Evolutionary conservation across 2,888 invertebrate species (phyloP), one percentile per base, ranked within the genome.

Genomic region (Glaucopsyche alexis): DNA sequence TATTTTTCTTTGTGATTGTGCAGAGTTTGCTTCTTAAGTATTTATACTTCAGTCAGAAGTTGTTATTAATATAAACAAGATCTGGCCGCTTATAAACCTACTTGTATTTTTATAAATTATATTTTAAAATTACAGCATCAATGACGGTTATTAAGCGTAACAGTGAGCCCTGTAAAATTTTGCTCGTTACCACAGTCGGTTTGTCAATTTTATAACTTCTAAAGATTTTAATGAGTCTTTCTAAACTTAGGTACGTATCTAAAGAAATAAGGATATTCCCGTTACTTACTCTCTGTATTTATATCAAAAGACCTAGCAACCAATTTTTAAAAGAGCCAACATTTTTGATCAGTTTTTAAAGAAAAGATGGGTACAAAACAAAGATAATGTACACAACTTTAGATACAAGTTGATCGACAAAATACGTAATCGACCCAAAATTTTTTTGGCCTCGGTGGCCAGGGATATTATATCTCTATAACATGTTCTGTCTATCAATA

Each of bases 111-210:
- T 38, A 55, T 38, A 14, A 14, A 60, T 60, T 38, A 13, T 14
- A 19, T 60, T 60, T 29, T 7, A 5, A 5, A 55, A 55, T 11
- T 55, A 55, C 55, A 11, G 13, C 47, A 55, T 29, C 19, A 19
- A 19, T 55, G 55, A 19, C 19, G 55, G 4, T 47, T 11, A 42
- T 66, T n/a, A 42, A 16, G 42, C 45, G 42, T 16, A 16, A 67
- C 42, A 11, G 40, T 8, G 16, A 66, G 40, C 45, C 67, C 16
- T 42, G 13, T 42, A 67, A 67, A 67, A 67, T 67, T 67, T 67
- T 45, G 67, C 67, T 67, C 67, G 45, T 67, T 67, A 67, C 19
- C 67, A 45, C 19, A 16, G 45, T 67, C 42, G 45, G 67, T 45
- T 45, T 42, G n/a, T 19, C 11, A 16, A 67, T 66, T 67, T 45